A percentile compares a stretch with the other conserved stretches of the same genome.
Conservation (phyloP, 2,113 vertebrate genomes). For the Halcyon malimbica region DNA sequence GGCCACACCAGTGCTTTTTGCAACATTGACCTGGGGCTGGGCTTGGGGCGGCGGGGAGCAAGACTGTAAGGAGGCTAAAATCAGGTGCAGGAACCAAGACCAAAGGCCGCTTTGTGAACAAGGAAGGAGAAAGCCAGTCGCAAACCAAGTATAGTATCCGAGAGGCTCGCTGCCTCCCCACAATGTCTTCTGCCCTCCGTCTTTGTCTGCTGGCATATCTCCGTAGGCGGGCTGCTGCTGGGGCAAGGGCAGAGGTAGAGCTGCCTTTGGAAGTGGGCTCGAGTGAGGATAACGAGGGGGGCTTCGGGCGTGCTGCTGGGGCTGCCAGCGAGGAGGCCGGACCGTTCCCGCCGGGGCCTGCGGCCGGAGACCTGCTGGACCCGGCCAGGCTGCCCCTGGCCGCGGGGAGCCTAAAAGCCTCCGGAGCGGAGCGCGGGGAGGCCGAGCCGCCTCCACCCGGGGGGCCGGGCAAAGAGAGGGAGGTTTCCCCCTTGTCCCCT, state of each 20-base stretch:
- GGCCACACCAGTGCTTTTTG: fast-evolving
- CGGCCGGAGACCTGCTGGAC: too few relatives aligned
- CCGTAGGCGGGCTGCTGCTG: neutral
- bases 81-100: neutral
- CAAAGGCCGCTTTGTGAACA: neutral
- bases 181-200: neutral
- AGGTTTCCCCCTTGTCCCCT: neutral
- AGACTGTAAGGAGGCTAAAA: neutral
- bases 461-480: neutral
- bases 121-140: neutral
- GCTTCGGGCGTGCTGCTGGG: neutral
- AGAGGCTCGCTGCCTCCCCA: neutral
- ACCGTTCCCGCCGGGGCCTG: too few relatives aligned
- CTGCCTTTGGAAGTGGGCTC: neutral
- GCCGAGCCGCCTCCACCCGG: neutral
- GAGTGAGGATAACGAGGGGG: neutral
- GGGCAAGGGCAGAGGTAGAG: neutral
- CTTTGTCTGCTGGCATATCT: neutral
- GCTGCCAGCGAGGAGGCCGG: neutral
- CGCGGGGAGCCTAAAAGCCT: neutral
- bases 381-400: too few relatives aligned
- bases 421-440: neutral
- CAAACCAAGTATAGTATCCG: fast-evolving
- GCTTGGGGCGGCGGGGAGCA: fast-evolving
- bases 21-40: neutral